phyloP scores from a whole-genome alignment of 2,888 invertebrate genomes.

The Ochropleura plecta region DNA sequence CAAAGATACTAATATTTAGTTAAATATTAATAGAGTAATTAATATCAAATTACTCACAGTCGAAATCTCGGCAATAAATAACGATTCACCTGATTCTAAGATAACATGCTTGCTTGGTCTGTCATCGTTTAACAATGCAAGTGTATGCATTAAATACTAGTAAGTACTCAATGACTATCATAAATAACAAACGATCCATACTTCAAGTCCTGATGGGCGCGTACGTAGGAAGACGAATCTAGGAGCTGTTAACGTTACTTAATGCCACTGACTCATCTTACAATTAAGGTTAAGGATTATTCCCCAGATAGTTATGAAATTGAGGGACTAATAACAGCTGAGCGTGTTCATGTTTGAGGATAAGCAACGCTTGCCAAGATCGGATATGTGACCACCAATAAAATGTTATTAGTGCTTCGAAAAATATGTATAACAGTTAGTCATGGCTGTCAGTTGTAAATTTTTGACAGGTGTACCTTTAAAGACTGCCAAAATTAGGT shows the following conservation, averaged over 20 bases:
- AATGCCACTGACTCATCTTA: conserved; percentile 52
- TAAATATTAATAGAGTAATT: conserved; percentile 26
- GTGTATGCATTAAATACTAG: conserved; percentile 11
- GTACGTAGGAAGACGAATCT: conserved; percentile 64
- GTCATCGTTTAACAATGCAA: conserved; percentile 51
- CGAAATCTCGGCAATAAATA: conserved; percentile 27
- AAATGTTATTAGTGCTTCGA: too few relatives aligned
- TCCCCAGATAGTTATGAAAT: background rate
- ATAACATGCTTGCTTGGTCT: conserved; percentile 35
- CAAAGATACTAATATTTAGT: background rate
- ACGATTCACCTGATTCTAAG: conserved; percentile 15
- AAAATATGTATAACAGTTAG: background rate
- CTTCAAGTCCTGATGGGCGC: conserved; percentile 47
- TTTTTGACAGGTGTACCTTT: background rate
- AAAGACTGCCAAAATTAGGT: too few relatives aligned
- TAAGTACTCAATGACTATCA: conserved; percentile 45
- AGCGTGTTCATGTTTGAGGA: background rate
- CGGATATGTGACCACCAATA: background rate
- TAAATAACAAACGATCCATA: conserved; percentile 54
- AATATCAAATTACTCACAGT: conserved; percentile 21
- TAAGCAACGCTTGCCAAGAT: background rate
- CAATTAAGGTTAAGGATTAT: conserved; percentile 21
- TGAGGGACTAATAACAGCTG: background rate
- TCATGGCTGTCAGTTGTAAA: background rate
- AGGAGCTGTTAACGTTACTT: conserved; percentile 43